These are phyloP conservation scores for Schizaphis graminum DNA, from an alignment of 2,888 invertebrate species.

Conservation along the genomic window DNA sequence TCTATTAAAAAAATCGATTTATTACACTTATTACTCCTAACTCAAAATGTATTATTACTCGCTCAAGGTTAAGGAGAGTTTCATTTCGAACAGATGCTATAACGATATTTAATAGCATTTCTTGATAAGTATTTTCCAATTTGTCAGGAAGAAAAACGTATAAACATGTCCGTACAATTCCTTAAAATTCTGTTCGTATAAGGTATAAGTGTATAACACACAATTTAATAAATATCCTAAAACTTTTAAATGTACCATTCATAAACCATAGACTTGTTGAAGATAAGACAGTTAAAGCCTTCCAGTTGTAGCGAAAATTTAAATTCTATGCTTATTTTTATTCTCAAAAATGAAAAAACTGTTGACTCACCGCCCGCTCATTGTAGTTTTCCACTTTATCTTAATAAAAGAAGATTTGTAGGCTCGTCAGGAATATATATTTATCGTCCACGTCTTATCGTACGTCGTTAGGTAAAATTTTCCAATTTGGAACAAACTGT, in stretches of 20 bases:
- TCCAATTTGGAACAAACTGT: background rate
- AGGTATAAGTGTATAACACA: no score
- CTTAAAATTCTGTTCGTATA: background rate
- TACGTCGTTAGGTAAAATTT: no score
- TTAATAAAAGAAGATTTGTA: no score
- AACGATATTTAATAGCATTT: background rate
- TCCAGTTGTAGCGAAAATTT: background rate
- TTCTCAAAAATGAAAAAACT: background rate
- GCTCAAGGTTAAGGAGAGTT: conserved; percentile 1
- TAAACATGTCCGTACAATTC: background rate
- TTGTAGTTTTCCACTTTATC: no score
- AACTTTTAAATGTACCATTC: background rate
- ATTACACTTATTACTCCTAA: conserved; percentile 15
- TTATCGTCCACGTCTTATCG: no score
- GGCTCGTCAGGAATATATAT: no score
- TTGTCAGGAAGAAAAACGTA: background rate
- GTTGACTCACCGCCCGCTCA: no score
- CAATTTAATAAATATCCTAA: background rate
- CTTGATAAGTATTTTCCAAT: background rate
- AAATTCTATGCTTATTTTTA: background rate
- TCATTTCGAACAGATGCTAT: background rate
- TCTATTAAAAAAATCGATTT: conserved; percentile 5
- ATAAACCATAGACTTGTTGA: background rate
- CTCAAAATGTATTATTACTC: background rate
- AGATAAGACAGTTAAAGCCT: background rate